These are phyloP conservation scores for Heliconius congener DNA, from an alignment of 1,140 invertebrate species.

Conservation along the genomic window DNA sequence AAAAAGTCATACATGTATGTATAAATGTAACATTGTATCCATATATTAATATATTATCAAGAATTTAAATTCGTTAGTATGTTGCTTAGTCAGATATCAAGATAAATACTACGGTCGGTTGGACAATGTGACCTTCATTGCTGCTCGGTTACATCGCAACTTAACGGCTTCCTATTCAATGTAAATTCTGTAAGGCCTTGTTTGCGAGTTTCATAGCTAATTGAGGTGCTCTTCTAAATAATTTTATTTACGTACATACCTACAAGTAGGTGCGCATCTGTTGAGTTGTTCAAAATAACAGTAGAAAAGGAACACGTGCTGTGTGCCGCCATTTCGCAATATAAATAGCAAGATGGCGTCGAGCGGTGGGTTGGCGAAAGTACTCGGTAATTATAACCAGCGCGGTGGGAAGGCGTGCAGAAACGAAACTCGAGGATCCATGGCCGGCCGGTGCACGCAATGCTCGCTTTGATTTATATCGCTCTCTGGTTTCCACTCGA, in stretches of 20 bases:
- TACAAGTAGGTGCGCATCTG: constrained; percentile 11
- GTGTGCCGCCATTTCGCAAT: constrained; percentile 76
- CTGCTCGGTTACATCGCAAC: constrained; percentile 61
- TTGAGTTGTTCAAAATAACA: constrained; percentile 56
- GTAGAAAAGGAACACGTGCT: constrained; percentile 68
- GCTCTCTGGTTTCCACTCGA: constrained; percentile 73
- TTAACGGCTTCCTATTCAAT: constrained; percentile 73
- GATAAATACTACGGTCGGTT: constrained; percentile 54
- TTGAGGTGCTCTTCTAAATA: background rate
- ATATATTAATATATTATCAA: constrained; percentile 14
- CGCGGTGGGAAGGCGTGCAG: constrained; percentile 66
- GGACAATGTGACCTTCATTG: constrained; percentile 73
- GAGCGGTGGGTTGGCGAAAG: constrained; percentile 75
- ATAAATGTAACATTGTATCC: constrained; percentile 10
- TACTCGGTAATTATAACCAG: constrained; percentile 77
- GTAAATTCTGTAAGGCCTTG: constrained; percentile 70
- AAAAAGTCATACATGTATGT: constrained; percentile 5
- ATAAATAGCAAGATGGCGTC: constrained; percentile 80
- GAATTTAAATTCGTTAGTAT: constrained; percentile 21
- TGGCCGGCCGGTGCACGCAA: constrained; percentile 72
- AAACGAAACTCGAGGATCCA: constrained; percentile 76
- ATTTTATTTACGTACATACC: background rate
- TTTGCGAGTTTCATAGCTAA: constrained; percentile 33
- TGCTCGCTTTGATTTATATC: constrained; percentile 79
- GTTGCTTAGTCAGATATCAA: constrained; percentile 38